Percentiles rank a stretch among this genome's conserved stretches.
Evolutionary conservation across 30 jellyfish, hydroid and myxozoan genomes (phyloP).

Genomic region (Haliclystus octoradiatus): DNA sequence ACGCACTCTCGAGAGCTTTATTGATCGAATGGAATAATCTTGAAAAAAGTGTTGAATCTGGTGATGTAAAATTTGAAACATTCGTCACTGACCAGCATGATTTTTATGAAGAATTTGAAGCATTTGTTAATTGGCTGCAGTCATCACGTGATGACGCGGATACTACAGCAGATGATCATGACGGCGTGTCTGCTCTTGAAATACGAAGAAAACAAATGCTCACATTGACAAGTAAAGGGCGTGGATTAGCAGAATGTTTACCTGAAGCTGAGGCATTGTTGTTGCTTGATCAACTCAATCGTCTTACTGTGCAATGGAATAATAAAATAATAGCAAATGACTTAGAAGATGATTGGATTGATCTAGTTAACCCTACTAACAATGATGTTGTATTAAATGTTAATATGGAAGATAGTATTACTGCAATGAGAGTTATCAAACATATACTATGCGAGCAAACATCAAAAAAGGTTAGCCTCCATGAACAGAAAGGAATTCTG

Average conservation of each 20-base stretch:
- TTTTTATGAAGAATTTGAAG: neutral
- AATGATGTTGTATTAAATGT: neutral
- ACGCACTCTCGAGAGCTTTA: neutral
- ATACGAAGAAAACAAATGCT: neutral
- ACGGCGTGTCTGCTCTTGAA: neutral
- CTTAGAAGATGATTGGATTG: neutral
- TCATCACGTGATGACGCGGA: neutral
- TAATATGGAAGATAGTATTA: neutral
- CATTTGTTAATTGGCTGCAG: neutral
- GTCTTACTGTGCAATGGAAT: neutral
- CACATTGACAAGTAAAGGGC: neutral
- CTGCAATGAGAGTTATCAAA: neutral
- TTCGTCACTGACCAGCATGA: neutral
- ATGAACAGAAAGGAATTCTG: neutral
- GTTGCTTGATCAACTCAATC: neutral
- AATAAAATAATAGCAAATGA: no score
- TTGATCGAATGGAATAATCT: neutral
- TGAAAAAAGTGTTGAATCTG: neutral
- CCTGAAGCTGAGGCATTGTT: neutral
- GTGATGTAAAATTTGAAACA: neutral
- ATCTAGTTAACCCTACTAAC: neutral
- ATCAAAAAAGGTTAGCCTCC: neutral
- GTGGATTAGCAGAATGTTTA: neutral
- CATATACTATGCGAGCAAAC: neutral
- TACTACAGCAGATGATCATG: no score